phyloP scores from a whole-genome alignment of 2,113 vertebrate genomes.

The Lepisosteus oculatus region DNA sequence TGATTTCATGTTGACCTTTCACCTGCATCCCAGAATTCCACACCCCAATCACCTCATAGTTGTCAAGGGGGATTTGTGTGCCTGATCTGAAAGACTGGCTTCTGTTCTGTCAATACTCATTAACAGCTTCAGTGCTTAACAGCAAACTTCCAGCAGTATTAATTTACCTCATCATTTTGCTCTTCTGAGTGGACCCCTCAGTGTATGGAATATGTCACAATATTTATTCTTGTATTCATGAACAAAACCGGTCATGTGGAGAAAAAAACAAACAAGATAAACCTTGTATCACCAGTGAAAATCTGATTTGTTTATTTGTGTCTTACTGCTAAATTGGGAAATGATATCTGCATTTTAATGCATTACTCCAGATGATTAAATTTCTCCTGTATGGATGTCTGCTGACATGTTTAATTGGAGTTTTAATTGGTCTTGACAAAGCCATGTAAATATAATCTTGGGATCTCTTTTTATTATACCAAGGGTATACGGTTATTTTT shows the following conservation, averaged over 20 bases:
- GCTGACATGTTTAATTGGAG: constrained; percentile 10
- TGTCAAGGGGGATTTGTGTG: constrained; percentile 44
- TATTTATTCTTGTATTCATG: no score
- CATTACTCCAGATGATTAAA: constrained; percentile 2
- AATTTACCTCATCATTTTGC: background rate
- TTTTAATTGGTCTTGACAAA: constrained; percentile 1
- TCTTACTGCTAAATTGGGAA: no score
- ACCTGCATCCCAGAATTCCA: constrained; percentile 36
- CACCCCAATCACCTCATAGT: constrained; percentile 38
- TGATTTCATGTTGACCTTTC: constrained; percentile 45
- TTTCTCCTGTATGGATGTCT: background rate
- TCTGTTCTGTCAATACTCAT: constrained; percentile 47
- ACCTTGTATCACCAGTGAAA: no score
- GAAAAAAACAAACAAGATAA: no score
- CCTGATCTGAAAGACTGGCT: constrained; percentile 40
- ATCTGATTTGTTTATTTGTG: no score
- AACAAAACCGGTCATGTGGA: no score
- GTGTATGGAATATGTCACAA: background rate
- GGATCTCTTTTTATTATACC: background rate
- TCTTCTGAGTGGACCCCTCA: background rate
- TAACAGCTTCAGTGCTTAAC: constrained; percentile 34
- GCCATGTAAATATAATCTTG: background rate
- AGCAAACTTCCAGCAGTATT: background rate
- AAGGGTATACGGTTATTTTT: constrained; percentile 10
- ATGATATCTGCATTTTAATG: background rate